These are phyloP conservation scores for Pyrrhura leucotis DNA, from an alignment of 2,797 vertebrate genomes.

Conservation along the genomic window DNA sequence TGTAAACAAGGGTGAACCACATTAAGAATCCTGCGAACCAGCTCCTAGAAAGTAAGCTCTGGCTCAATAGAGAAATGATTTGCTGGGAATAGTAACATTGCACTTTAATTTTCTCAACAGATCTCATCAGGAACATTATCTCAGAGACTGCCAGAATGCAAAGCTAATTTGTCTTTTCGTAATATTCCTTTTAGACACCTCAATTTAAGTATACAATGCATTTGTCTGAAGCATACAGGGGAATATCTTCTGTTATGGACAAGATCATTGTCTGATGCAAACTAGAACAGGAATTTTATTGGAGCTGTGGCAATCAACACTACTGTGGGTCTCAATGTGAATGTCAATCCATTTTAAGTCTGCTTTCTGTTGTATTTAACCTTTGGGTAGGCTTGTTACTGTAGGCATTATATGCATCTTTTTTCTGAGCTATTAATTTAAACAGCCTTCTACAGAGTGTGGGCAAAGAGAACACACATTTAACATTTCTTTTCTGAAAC, in stretches of 20 bases:
- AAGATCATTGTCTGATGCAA: not conserved
- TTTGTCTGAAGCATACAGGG: not conserved
- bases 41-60: constrained; percentile 12
- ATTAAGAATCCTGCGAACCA: not conserved
- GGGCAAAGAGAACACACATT: not conserved
- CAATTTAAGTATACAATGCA: not conserved
- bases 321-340: not conserved
- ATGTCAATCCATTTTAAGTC: constrained; percentile 8
- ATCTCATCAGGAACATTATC: not conserved
- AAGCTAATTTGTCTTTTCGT: not conserved
- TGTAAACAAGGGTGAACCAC: not conserved
- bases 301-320: not conserved
- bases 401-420: not conserved
- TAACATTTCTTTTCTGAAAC: constrained; percentile 33
- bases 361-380: constrained; percentile 37
- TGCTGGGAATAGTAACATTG: not conserved
- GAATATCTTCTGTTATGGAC: not conserved
- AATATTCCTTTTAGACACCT: constrained; percentile 7
- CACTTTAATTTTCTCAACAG: not conserved
- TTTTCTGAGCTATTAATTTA: constrained; percentile 27
- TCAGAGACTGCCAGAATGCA: not conserved
- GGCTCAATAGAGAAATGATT: not conserved
- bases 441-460: not conserved
- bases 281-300: not conserved
- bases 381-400: constrained; percentile 4